Evolutionary conservation across 2,888 invertebrate species (phyloP).

Genomic region (Drosophila mimetica): DNA sequence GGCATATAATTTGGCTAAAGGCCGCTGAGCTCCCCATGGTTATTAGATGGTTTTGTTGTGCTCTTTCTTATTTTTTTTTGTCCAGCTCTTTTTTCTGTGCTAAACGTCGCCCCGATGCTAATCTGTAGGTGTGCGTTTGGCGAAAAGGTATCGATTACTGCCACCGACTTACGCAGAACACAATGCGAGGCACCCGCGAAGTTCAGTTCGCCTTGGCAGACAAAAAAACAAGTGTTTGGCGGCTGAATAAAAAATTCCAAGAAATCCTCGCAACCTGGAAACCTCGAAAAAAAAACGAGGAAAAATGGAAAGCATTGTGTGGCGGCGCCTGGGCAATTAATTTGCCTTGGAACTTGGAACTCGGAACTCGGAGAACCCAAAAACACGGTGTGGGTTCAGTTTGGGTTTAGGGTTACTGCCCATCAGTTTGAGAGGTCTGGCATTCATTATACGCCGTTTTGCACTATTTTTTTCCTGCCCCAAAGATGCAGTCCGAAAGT

Average conservation of each 20-base stretch:
- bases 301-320: slow-evolving; percentile 63
- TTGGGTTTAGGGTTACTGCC: slow-evolving; percentile 54
- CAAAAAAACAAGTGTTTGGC: slow-evolving; percentile 68
- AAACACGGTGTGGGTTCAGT: slow-evolving; percentile 59
- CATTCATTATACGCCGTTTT: slow-evolving; percentile 76
- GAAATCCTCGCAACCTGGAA: slow-evolving; percentile 55
- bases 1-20: slow-evolving; percentile 76
- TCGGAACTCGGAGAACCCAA: background rate
- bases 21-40: slow-evolving; percentile 71
- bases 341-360: slow-evolving; percentile 40
- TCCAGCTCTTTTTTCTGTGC: slow-evolving; percentile 49
- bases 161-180: slow-evolving; percentile 73
- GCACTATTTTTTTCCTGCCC: slow-evolving; percentile 68
- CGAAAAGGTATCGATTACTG: slow-evolving; percentile 75
- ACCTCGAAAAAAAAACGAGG: background rate
- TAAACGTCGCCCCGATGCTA: slow-evolving; percentile 71
- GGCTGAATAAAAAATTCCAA: slow-evolving; percentile 60
- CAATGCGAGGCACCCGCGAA: slow-evolving; percentile 55
- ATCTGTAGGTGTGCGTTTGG: slow-evolving; percentile 52
- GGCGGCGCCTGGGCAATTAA: slow-evolving; percentile 77
- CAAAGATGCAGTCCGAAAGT: slow-evolving; percentile 36
- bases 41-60: slow-evolving; percentile 67
- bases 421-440: slow-evolving; percentile 56
- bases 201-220: slow-evolving; percentile 5
- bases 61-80: background rate